phyloP scores from a whole-genome alignment of 1,140 invertebrate species.

The Laodelphax striatellus region DNA sequence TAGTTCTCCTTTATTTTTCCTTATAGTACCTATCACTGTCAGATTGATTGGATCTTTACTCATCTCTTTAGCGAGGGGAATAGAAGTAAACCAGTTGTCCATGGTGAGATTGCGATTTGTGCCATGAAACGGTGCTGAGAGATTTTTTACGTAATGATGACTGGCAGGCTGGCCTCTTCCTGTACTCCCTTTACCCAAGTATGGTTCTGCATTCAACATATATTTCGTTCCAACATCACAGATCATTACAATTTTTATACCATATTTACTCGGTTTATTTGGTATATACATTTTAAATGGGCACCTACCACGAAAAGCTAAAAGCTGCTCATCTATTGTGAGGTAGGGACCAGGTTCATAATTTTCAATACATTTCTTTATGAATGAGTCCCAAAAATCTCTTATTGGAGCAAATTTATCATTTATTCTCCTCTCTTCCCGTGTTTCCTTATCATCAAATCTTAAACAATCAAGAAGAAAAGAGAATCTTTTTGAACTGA shows the following conservation, averaged over 20 bases:
- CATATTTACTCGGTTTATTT: conserved; percentile 29
- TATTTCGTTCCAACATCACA: conserved; percentile 27
- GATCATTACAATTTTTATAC: conserved; percentile 16
- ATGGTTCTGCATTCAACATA: conserved; percentile 28
- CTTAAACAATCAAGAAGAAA: conserved; percentile 27
- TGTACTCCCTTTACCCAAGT: conserved; percentile 26
- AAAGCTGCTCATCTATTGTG: conserved; percentile 28
- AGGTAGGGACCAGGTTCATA: conserved; percentile 21
- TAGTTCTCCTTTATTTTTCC: conserved; percentile 17
- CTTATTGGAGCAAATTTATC: conserved; percentile 22
- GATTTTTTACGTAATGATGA: conserved; percentile 9
- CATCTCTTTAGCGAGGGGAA: conserved; percentile 13
- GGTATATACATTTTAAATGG: conserved; percentile 31
- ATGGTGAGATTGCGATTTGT: conserved; percentile 18
- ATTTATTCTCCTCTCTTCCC: conserved; percentile 16
- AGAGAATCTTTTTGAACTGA: conserved; percentile 26
- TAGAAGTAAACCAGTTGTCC: conserved; percentile 20
- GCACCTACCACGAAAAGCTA: conserved; percentile 30
- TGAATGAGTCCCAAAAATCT: conserved; percentile 20
- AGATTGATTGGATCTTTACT: conserved; percentile 8
- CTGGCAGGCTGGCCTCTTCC: not conserved
- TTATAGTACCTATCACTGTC: conserved; percentile 17
- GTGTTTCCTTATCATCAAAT: conserved; percentile 27
- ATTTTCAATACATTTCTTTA: conserved; percentile 20
- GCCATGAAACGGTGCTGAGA: conserved; percentile 10